Conservation (phyloP, 2,113 vertebrate species). For the Tilapia sparmanii region DNA sequence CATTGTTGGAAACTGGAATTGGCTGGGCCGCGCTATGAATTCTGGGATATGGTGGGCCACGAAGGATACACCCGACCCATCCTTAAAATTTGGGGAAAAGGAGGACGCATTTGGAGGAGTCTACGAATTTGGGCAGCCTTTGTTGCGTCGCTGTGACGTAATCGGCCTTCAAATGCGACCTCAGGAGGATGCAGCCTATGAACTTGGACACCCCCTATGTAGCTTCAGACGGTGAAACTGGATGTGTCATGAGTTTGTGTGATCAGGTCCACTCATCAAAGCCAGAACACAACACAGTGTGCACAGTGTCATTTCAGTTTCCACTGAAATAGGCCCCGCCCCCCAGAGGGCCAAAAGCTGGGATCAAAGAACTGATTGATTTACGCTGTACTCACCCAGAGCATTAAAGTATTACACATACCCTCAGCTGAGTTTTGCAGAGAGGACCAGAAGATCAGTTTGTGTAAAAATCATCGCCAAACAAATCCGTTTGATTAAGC, state of each 20-base stretch:
- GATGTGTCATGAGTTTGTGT: not conserved
- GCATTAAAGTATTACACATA: fast-evolving
- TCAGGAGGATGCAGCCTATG: fast-evolving
- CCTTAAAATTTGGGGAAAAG: fast-evolving
- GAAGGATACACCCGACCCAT: fast-evolving
- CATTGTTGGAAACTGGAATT: fast-evolving
- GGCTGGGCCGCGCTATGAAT: not conserved
- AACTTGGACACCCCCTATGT: not conserved
- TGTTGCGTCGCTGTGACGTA: fast-evolving
- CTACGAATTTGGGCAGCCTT: fast-evolving
- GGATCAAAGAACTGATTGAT: not conserved
- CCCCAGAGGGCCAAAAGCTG: not conserved
- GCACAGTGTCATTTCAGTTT: not conserved
- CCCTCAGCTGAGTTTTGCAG: not conserved
- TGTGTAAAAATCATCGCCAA: fast-evolving
- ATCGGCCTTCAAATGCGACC: fast-evolving
- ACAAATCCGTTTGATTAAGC: not conserved
- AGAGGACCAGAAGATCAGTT: not conserved
- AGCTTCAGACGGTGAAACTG: not conserved
- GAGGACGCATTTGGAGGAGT: not conserved
- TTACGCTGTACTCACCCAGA: not conserved
- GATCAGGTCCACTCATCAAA: not conserved
- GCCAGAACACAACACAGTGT: not conserved
- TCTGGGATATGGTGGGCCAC: fast-evolving
- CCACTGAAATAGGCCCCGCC: not conserved